Percentiles rank a stretch among this genome's conserved stretches.
These are phyloP conservation scores for Drosophila sulfurigaster DNA, from an alignment of 1,140 invertebrate species.

Conservation along the genomic window DNA sequence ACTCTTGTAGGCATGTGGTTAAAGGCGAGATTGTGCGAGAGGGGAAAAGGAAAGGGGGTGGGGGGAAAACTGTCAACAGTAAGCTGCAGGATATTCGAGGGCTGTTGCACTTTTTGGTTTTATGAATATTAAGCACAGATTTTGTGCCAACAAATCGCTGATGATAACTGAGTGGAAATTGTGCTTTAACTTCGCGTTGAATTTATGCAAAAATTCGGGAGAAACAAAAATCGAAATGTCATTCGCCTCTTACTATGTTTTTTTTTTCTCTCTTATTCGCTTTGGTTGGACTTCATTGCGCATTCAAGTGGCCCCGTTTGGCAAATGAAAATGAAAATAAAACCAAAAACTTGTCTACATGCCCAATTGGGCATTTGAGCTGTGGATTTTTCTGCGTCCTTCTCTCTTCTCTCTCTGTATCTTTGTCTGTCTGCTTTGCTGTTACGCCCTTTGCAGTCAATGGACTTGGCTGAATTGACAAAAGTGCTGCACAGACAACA, in stretches of 20 bases:
- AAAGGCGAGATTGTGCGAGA: constrained; percentile 4
- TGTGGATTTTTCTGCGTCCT: background rate
- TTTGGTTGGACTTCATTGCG: constrained; percentile 57
- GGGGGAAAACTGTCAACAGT: constrained; percentile 59
- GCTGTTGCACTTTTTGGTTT: constrained; percentile 48
- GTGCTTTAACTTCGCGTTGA: constrained; percentile 45
- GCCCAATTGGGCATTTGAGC: constrained; percentile 70
- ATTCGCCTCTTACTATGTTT: constrained; percentile 20
- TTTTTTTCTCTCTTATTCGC: constrained; percentile 11
- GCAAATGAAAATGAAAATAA: constrained; percentile 66
- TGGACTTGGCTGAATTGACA: constrained; percentile 50
- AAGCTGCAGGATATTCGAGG: constrained; percentile 41
- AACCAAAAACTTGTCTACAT: constrained; percentile 59
- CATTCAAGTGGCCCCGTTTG: constrained; percentile 79
- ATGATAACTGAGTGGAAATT: constrained; percentile 55
- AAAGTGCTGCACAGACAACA: constrained; percentile 48
- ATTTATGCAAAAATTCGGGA: constrained; percentile 62
- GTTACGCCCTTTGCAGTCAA: background rate
- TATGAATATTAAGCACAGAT: constrained; percentile 61
- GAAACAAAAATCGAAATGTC: constrained; percentile 21
- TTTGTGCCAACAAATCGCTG: constrained; percentile 58
- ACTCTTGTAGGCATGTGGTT: constrained; percentile 45
- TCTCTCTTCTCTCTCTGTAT: too few species aligned
- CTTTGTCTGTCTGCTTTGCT: constrained; percentile 3
- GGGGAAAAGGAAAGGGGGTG: background rate